phyloP scores from a whole-genome alignment of 1,140 invertebrate genomes.

The Calephelis virginiensis region DNA sequence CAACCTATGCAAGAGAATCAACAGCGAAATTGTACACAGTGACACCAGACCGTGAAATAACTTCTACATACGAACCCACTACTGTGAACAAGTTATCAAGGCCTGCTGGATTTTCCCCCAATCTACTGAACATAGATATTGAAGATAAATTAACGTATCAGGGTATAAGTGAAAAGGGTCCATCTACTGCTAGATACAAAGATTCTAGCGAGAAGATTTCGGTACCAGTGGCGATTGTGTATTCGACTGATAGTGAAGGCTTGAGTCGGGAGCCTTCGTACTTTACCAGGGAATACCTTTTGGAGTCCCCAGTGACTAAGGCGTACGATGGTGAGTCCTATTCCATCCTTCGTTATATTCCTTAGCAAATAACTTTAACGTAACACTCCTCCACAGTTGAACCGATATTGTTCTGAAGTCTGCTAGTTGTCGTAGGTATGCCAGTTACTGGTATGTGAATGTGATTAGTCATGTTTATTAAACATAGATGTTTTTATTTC shows the following conservation, averaged over 20 bases:
- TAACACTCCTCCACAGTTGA: too few relatives aligned
- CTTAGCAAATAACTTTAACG: too few relatives aligned
- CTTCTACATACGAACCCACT: slow-evolving; percentile 28
- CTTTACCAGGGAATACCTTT: slow-evolving; percentile 72
- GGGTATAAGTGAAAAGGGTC: slow-evolving; percentile 28
- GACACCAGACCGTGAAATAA: slow-evolving; percentile 22
- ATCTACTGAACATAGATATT: slow-evolving; percentile 31
- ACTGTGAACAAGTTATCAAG: slow-evolving; percentile 30
- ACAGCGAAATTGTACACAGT: slow-evolving; percentile 23
- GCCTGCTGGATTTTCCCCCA: slow-evolving; percentile 39
- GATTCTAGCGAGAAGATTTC: slow-evolving; percentile 48
- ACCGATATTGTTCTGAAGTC: too few relatives aligned
- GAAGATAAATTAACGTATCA: slow-evolving; percentile 32
- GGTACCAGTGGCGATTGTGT: slow-evolving; percentile 49
- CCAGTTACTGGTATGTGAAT: too few relatives aligned
- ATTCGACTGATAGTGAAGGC: slow-evolving; percentile 48
- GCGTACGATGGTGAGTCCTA: slow-evolving; percentile 63
- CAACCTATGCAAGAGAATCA: slow-evolving; percentile 4
- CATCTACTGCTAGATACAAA: slow-evolving; percentile 49
- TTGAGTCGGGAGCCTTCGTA: slow-evolving; percentile 54
- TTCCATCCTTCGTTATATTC: too few relatives aligned
- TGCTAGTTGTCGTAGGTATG: too few relatives aligned
- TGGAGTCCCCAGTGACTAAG: slow-evolving; percentile 67
- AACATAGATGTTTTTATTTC: too few relatives aligned
- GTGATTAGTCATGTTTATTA: too few relatives aligned